These are phyloP conservation scores for Prionailurus bengalensis DNA, from an alignment of 2,113 vertebrate genomes.

Conservation along the genomic window DNA sequence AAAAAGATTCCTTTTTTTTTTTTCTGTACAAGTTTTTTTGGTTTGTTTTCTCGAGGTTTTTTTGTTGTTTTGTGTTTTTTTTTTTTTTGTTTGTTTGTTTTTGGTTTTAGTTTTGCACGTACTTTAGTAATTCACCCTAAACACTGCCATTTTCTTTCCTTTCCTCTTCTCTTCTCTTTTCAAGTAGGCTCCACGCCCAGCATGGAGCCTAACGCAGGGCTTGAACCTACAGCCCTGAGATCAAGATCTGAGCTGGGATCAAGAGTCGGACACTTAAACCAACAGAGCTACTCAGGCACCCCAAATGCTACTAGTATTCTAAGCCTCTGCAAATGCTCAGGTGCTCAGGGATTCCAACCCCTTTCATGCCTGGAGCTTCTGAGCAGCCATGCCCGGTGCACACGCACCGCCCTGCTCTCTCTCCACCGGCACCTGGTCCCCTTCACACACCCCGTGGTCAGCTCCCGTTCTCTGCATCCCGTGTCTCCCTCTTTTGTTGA, in stretches of 20 bases:
- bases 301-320: background rate
- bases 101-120: background rate
- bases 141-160: too few species aligned
- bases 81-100: background rate
- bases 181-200: too few species aligned
- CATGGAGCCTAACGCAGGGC: too few species aligned
- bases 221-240: too few species aligned
- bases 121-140: background rate
- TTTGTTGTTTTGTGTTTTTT: background rate
- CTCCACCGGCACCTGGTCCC: background rate
- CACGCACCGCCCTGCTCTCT: background rate
- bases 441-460: accelerated
- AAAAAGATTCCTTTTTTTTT: background rate
- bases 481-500: background rate
- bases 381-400: background rate
- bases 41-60: background rate
- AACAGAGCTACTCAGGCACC: too few species aligned
- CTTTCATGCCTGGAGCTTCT: background rate
- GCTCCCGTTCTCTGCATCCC: background rate
- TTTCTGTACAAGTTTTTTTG: background rate
- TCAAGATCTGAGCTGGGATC: too few species aligned
- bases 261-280: too few species aligned
- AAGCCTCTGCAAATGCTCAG: too few species aligned
- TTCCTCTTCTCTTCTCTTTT: too few species aligned
- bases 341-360: too few species aligned